Conservation (phyloP, 2,113 vertebrate species). For the Glaucidium brasilianum region DNA sequence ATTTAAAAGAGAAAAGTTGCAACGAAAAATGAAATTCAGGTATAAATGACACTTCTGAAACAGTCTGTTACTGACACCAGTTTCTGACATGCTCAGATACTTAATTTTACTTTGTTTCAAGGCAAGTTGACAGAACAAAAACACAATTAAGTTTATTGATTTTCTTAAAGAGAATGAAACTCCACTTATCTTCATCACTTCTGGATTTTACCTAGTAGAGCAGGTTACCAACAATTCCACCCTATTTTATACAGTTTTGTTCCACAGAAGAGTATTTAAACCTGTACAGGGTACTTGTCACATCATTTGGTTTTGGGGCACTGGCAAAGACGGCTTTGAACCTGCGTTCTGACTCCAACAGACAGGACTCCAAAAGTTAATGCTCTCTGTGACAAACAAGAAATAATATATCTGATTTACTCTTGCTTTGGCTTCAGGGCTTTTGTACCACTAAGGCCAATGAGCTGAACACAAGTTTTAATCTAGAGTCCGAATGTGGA, state of each 20-base stretch:
- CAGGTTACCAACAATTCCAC: neutral
- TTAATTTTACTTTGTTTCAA: neutral
- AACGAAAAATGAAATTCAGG: neutral
- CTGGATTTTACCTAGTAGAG: neutral
- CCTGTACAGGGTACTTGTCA: neutral
- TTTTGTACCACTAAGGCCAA: neutral
- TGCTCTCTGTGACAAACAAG: neutral
- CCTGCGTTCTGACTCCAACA: neutral
- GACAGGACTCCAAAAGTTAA: neutral
- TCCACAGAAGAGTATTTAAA: neutral
- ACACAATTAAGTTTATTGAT: neutral
- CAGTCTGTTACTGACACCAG: neutral
- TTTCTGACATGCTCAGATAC: neutral
- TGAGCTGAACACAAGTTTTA: neutral
- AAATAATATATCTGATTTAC: neutral
- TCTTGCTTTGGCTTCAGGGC: neutral
- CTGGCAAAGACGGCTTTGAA: neutral
- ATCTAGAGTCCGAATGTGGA: neutral
- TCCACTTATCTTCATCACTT: neutral
- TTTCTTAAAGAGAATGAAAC: neutral
- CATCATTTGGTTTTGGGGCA: neutral
- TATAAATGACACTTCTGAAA: neutral
- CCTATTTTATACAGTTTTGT: neutral
- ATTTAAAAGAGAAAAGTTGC: neutral
- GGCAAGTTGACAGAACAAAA: neutral